phyloP scores from a whole-genome alignment of 2,888 invertebrate genomes.

The Lacanobia wlatinum region DNA sequence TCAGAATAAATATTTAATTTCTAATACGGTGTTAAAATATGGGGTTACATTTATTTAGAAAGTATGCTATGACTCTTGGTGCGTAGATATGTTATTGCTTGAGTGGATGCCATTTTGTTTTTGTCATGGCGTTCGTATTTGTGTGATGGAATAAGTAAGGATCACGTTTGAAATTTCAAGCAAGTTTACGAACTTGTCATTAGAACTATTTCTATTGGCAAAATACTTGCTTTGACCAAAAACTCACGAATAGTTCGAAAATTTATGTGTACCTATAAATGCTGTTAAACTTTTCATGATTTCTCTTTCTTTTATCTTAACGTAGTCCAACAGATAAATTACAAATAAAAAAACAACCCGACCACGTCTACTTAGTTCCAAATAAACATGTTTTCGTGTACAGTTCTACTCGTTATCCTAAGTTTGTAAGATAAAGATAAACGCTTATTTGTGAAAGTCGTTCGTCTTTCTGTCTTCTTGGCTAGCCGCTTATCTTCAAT shows the following conservation, averaged over 20 bases:
- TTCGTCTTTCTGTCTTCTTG: conserved; percentile 52
- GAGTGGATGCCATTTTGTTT: background rate
- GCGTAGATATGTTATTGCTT: conserved; percentile 1
- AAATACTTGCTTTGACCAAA: background rate
- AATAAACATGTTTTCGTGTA: conserved; percentile 68
- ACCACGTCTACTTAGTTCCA: conserved; percentile 41
- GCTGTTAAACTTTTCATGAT: conserved; percentile 9
- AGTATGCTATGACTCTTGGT: conserved; percentile 42
- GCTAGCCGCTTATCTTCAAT: conserved; percentile 36
- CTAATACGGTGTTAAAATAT: conserved; percentile 56
- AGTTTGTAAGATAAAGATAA: conserved; percentile 64
- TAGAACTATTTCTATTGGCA: no score
- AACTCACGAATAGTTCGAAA: background rate
- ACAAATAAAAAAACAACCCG: conserved; percentile 37
- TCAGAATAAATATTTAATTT: conserved; percentile 58
- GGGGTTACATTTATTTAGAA: conserved; percentile 43
- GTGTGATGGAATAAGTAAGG: background rate
- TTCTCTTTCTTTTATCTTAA: conserved; percentile 2
- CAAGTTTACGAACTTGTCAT: no score
- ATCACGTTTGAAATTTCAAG: background rate
- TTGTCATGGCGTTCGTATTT: background rate
- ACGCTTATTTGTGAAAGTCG: conserved; percentile 63
- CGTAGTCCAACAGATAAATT: conserved; percentile 23
- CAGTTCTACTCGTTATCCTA: conserved; percentile 57
- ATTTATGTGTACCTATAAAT: background rate